Conservation (phyloP, 2,888 invertebrate species). For the Tyria jacobaeae region DNA sequence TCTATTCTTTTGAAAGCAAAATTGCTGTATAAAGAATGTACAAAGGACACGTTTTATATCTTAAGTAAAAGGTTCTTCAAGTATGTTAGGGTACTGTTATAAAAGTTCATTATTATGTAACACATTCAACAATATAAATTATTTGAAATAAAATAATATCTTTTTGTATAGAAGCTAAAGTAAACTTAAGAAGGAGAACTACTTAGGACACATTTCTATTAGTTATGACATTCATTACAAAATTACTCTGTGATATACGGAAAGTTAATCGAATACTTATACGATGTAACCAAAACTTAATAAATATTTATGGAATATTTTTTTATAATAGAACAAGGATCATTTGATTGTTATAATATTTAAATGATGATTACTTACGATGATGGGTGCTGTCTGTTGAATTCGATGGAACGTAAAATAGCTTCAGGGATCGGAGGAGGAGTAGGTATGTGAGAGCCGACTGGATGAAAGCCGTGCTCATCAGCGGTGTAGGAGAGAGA, state of each 20-base stretch:
- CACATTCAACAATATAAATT: background rate
- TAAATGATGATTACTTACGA: conserved; percentile 60
- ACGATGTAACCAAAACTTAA: too few relatives aligned
- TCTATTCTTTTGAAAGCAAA: conserved; percentile 13
- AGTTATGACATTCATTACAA: too few relatives aligned
- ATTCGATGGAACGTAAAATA: conserved; percentile 79
- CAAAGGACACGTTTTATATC: conserved; percentile 4
- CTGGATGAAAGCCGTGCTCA: conserved; percentile 89
- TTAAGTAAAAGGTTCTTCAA: conserved; percentile 3
- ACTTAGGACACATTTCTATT: background rate
- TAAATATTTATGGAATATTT: too few relatives aligned
- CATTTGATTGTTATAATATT: background rate
- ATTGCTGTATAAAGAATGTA: background rate
- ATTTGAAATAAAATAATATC: background rate
- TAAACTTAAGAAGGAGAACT: background rate
- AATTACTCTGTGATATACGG: too few relatives aligned
- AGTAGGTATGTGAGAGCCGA: conserved; percentile 85
- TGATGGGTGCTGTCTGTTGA: conserved; percentile 69
- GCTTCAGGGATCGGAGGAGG: conserved; percentile 86
- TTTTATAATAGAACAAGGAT: background rate
- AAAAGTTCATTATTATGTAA: background rate
- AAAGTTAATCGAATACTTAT: too few relatives aligned
- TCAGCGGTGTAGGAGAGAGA: conserved; percentile 89
- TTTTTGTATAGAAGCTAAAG: background rate
- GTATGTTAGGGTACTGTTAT: background rate